Percentiles rank a stretch among this genome's conserved stretches.
phyloP scores from a whole-genome alignment of 2,888 invertebrate species.

The Cinara cedri region DNA sequence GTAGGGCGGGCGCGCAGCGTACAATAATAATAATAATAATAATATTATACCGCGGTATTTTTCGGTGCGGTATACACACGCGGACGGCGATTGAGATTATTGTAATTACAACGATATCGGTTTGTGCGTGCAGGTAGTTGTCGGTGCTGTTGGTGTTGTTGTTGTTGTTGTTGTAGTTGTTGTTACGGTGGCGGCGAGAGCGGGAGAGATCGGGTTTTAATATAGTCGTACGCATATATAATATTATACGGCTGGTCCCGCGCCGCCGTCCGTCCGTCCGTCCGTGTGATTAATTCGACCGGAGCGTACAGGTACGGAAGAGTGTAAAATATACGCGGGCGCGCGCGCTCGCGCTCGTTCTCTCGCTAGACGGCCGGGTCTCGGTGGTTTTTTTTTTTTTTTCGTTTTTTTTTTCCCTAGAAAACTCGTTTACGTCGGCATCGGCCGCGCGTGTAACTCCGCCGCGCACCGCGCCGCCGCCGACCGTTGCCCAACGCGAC shows the following conservation, averaged over 20 bases:
- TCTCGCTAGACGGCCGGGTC: not conserved
- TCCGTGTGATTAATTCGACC: slow-evolving; percentile 48
- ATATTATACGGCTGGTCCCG: not conserved
- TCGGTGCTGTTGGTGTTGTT: slow-evolving; percentile 5
- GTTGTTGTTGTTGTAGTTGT: not conserved
- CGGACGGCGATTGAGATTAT: slow-evolving; percentile 47
- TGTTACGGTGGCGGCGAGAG: not conserved
- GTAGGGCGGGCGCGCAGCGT: not conserved
- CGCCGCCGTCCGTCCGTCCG: not conserved
- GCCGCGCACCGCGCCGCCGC: slow-evolving; percentile 14
- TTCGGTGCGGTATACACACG: slow-evolving; percentile 9
- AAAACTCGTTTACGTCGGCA: slow-evolving; percentile 49
- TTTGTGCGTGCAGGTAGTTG: slow-evolving; percentile 30
- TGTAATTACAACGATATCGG: slow-evolving; percentile 47
- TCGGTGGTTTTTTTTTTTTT: not conserved
- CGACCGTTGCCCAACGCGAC: slow-evolving; percentile 30
- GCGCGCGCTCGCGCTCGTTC: slow-evolving; percentile 1
- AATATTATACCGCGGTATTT: slow-evolving; percentile 28
- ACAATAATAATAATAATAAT: slow-evolving; percentile 18
- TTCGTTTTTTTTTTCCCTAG: not conserved
- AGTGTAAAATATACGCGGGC: not conserved
- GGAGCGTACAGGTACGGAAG: not conserved
- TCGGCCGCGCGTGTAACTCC: slow-evolving; percentile 14
- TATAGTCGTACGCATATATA: not conserved
- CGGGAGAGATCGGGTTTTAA: not conserved